Conservation (phyloP, 2,113 vertebrate genomes). For the Bos taurus region DNA sequence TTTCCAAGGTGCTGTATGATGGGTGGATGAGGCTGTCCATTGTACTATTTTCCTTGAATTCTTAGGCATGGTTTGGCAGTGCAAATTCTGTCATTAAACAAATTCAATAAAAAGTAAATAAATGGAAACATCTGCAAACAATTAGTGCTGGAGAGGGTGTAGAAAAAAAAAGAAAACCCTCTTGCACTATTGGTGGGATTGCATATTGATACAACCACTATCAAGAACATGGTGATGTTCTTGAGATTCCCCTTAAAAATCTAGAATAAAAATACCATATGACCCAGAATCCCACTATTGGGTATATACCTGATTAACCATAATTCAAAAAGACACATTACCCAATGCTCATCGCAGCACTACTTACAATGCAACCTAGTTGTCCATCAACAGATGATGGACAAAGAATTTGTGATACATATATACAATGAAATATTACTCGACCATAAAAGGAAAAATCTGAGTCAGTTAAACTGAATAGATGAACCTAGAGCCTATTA, state of each 20-base stretch:
- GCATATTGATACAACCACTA: neutral
- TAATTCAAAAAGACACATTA: neutral
- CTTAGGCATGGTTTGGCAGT: neutral
- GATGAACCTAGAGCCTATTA: neutral
- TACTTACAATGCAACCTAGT: neutral
- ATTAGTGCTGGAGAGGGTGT: neutral
- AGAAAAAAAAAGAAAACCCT: neutral
- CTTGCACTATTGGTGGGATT: neutral
- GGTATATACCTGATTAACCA: neutral
- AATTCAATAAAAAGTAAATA: neutral
- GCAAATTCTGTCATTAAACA: neutral
- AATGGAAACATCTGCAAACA: neutral
- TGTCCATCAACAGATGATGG: neutral
- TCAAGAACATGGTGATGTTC: neutral
- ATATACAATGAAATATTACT: neutral
- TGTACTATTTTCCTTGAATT: neutral
- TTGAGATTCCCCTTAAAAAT: neutral
- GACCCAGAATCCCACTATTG: neutral
- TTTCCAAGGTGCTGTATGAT: neutral
- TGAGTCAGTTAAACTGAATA: neutral
- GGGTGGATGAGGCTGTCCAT: neutral
- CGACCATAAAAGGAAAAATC: constrained; percentile 19
- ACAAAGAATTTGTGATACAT: neutral
- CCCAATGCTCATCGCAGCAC: neutral
- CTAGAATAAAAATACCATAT: neutral